Evolutionary conservation across 2,113 vertebrate genomes (phyloP).

Genomic region (Zeus faber): DNA sequence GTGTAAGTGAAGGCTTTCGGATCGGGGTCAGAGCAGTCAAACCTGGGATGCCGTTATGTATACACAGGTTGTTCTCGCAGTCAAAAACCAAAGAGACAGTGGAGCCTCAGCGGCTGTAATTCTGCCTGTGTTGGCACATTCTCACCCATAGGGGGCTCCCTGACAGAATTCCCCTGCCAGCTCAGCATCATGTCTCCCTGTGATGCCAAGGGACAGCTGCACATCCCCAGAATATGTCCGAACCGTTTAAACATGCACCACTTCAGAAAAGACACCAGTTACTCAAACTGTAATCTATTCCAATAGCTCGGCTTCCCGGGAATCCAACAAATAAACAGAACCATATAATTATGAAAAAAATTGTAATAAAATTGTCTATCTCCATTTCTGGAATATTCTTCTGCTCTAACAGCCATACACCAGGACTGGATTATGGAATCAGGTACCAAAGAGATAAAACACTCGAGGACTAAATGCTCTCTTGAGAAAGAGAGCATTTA

Average conservation of each 20-base stretch:
- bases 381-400: not conserved
- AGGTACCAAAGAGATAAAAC: no score
- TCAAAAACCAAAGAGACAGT: no score
- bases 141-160: constrained; percentile 52
- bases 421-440: constrained; percentile 9
- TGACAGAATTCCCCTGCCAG: constrained; percentile 70
- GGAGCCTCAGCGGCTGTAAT: no score
- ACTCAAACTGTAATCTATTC: not conserved
- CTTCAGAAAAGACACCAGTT: constrained; percentile 13
- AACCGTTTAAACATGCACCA: constrained; percentile 51
- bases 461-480: no score
- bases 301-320: not conserved
- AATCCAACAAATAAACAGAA: no score
- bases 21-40: no score
- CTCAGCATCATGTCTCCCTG: constrained; percentile 71
- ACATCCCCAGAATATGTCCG: constrained; percentile 64
- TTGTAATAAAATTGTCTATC: not conserved
- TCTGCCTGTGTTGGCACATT: constrained; percentile 33
- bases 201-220: constrained; percentile 76
- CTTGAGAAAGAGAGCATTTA: no score
- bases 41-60: no score
- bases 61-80: no score
- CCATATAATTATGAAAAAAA: not conserved
- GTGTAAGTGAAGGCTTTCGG: no score
- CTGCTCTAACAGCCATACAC: not conserved